Evolutionary conservation across 2,797 vertebrate species (phyloP), one percentile per base, ranked within the genome.

Genomic region (Silurus aristotelis): DNA sequence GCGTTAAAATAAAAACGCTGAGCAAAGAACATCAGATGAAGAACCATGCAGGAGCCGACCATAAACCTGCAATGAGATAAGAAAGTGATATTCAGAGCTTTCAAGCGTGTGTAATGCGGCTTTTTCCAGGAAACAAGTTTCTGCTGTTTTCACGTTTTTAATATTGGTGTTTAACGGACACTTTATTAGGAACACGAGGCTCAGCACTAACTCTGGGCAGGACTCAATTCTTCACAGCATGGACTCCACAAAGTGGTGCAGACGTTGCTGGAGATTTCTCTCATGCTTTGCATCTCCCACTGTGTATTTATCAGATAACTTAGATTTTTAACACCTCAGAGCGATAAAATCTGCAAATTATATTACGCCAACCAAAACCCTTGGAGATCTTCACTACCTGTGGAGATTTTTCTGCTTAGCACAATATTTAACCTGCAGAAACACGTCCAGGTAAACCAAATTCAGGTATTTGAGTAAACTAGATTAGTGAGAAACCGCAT

Each of bases 1-100:
- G n/a, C 5, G 20, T 38, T 73, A 38, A 72, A 80, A 70, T 67
- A 82, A 83, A 84, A 79, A 19, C 7, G 76, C 75, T 80, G 82
- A 83, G 76, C 58, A 63, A 31, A 83, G 55, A 73, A 83, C 63
- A 80, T 52, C 20, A n/a, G 63, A 73, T 27, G 55, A 63, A 73
- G 79, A 80, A 80, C 38, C 77, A 10, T 80, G 77, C 38, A 80
- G 79, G 13, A 52, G 61, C 61, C 78, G 20, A 80, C 14, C 43
- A 17, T 80, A 52, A 80, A 27, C 61, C 77, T 66, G 61, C 78
- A 27, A 19, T 0, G 15, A 66, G 58, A 25, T 0, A 8, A 66
- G 58, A n/a, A 43, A 80, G 20, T n/a, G 43, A 73, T 25, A 85
- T 80, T 55, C 77, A 2, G 60, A 72, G 77, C 56, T 61, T 80